A percentile compares a stretch with the other conserved stretches of the same genome.
phyloP scores from a whole-genome alignment of 2,113 vertebrate species.

The Dasypus novemcinctus region DNA sequence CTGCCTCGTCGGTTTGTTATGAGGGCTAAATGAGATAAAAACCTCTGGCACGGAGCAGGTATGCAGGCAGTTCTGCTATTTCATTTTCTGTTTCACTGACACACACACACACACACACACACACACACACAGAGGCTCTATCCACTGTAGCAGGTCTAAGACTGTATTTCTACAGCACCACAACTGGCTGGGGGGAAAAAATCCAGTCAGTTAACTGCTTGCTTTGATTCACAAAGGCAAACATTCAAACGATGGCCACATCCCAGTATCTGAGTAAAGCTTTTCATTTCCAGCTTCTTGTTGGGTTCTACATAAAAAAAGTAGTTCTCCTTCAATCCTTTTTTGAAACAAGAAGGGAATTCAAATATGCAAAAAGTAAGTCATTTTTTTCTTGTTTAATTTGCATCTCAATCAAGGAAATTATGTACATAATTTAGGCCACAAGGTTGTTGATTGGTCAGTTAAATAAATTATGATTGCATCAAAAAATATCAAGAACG shows the following conservation, averaged over 20 bases:
- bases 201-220: neutral
- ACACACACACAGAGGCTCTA: neutral
- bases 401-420: neutral
- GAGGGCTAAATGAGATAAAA: neutral
- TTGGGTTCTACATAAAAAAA: neutral
- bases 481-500: neutral
- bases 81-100: neutral
- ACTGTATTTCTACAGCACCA: neutral
- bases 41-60: neutral
- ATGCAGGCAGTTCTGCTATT: neutral
- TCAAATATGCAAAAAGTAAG: neutral
- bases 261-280: neutral
- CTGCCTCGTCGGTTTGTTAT: neutral
- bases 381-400: slow-evolving; percentile 14
- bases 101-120: neutral
- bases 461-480: neutral
- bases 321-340: neutral
- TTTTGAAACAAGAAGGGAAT: neutral
- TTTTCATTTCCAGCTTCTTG: slow-evolving; percentile 9
- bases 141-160: neutral
- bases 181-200: neutral
- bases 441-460: neutral
- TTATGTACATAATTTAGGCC: neutral
- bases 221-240: slow-evolving; percentile 39
- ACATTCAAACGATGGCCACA: neutral